Base-by-base conservation (phyloP, 92 coral and sea anemone species). In the Umimayanthus chanpuru region DNA sequence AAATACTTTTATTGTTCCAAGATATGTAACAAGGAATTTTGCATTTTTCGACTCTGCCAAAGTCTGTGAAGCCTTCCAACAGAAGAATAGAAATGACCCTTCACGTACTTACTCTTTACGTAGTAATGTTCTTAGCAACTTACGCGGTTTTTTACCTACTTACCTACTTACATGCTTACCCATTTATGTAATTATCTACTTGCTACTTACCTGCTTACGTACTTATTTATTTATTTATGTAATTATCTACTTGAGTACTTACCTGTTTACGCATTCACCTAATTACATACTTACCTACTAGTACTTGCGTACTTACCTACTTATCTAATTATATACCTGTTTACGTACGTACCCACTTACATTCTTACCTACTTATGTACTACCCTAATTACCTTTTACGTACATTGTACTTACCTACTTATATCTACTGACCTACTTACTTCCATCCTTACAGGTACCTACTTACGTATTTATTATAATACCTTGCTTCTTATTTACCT, bases 161-260 rank as follows among this genome's bases (percentile, higher is more conserved):
- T 55, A 80, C 84, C 23, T 79, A 32, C 23, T 79, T 79, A 14
- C 64, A 26, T 56, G 8, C 47, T 80, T 10, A 21, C 84, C 70
- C 55, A 11, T 32, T 30, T 73, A 73, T 18, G 7, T 73, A 73
- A 8, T 14, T 36, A 32, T 9, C 11, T 26, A 23, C 25, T 29
- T 53, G 5, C 9, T 30, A 12, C 16, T 11, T 73, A 73, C 43
- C 9, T 32, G 15, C 9, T 32, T 73, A 73, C 77, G 6, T 72
- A 11, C 21, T 71, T n/a, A 67, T 30, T 2, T 67, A 67, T 30
- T 2, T 67, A 67, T 23, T 23, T 67, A 23, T 15, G 18, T 72
- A 29, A 28, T 72, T 32, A 72, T 18, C 6, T 72, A 23, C 18
- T 72, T 72, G 9, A 40, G 5, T 11, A 72, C 40, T 26, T 71